Evolutionary conservation across 2,797 vertebrate species (phyloP), one percentile per base, ranked within the genome.

Genomic region (Gouania willdenowi): DNA sequence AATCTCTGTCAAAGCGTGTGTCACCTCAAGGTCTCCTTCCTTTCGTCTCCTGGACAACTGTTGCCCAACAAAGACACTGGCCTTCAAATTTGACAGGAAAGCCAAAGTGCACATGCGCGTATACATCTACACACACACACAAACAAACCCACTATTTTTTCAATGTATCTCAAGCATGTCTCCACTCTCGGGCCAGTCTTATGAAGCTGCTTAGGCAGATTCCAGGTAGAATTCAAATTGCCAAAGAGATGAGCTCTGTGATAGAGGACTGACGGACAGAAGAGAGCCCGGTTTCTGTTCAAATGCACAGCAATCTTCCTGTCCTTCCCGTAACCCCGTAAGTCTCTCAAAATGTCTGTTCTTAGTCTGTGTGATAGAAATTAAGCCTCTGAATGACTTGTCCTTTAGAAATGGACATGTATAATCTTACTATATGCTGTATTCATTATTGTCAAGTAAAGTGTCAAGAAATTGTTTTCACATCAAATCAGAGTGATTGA

Each of bases 221-320:
- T 66, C 53, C 35, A 41, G 41, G 41, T 49, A 52, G 62, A 66
- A 74, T 80, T 84, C 68, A 80, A 77, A 80, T 78, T 78, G 70
- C 70, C 2, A n/a, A 20, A 27, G 37, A 77, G 75, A 80, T 76
- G 65, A 75, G 52, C 9, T 28, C 29, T 24, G 39, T 25, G 65
- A 77, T 66, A 65, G 51, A 47, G 26, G 11, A 35, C 12, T 55
- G 43, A 57, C 61, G 50, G 52, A 64, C 21, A 12, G 48, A 21
- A 37, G 42, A 22, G 44, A 61, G 47, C 26, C 43, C 70, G 43
- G 47, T 49, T 39, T 7, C 19, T 16, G 72, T 73, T 66, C 32
- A 18, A 61, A 26, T 11, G 59, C 48, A 52, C 48, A 41, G 35
- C 26, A n/a, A 38, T 11, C 19, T 58, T 55, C 31, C 41, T 5